These are phyloP conservation scores for Tachina fera DNA, from an alignment of 2,888 invertebrate species.

Conservation along the genomic window DNA sequence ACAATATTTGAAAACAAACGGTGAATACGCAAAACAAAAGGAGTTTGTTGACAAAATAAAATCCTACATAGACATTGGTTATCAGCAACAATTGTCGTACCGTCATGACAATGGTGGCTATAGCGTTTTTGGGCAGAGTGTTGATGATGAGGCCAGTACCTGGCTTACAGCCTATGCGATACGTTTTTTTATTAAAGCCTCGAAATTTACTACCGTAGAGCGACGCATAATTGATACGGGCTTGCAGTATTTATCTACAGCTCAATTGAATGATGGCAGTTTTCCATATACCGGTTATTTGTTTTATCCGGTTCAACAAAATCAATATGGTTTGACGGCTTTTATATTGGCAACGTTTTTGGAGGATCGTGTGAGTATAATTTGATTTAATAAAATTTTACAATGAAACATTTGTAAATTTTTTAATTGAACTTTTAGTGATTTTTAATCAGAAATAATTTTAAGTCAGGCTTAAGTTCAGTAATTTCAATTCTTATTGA, in stretches of 20 bases:
- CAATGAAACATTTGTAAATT: too few species aligned
- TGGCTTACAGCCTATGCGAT: constrained; percentile 93
- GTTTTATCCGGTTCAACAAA: constrained; percentile 84
- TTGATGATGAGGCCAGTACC: constrained; percentile 86
- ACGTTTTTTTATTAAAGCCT: constrained; percentile 89
- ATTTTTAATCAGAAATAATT: too few species aligned
- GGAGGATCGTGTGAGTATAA: constrained; percentile 83
- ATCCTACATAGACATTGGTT: constrained; percentile 84
- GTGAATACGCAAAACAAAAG: not conserved
- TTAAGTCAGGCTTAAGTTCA: too few species aligned
- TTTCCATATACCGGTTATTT: constrained; percentile 89
- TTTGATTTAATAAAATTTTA: too few species aligned
- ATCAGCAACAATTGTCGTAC: constrained; percentile 89
- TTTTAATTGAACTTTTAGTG: too few species aligned
- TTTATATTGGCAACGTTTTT: constrained; percentile 89
- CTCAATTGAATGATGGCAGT: constrained; percentile 88
- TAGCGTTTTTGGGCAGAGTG: constrained; percentile 88
- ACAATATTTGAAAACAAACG: constrained; percentile 82
- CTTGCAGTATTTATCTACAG: constrained; percentile 87
- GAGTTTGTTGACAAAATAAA: constrained; percentile 75
- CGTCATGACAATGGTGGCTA: constrained; percentile 89
- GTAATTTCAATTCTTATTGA: too few species aligned
- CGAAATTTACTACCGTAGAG: constrained; percentile 88
- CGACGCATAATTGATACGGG: constrained; percentile 86
- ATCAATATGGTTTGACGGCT: constrained; percentile 89